Evolutionary conservation across 1,140 invertebrate genomes (phyloP).

Genomic region (Vollenhovia emeryi): DNA sequence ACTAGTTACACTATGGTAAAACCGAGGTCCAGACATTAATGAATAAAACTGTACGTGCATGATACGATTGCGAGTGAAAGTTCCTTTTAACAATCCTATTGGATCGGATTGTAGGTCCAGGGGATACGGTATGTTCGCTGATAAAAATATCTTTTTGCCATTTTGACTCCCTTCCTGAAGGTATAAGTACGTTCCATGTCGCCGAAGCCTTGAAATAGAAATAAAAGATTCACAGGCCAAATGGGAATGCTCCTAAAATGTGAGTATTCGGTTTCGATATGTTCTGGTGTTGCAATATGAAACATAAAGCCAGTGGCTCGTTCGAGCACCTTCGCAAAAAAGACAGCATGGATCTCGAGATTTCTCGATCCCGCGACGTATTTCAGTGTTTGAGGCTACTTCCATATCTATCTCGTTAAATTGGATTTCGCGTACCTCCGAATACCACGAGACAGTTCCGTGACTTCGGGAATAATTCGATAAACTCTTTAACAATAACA

Average conservation of each 20-base stretch:
- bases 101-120: constrained; percentile 5
- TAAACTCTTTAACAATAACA: not conserved
- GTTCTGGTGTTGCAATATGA: constrained; percentile 7
- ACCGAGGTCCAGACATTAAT: too few relatives aligned
- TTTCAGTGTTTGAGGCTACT: not conserved
- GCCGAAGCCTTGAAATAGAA: not conserved
- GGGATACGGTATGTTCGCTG: not conserved
- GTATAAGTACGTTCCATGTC: not conserved
- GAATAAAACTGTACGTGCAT: not conserved
- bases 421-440: not conserved
- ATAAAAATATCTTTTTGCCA: constrained; percentile 20
- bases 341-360: not conserved
- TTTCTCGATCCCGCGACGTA: not conserved
- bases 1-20: too few relatives aligned
- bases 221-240: constrained; percentile 16
- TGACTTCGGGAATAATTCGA: not conserved
- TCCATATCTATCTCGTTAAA: constrained; percentile 16
- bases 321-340: constrained; percentile 1
- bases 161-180: not conserved
- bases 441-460: not conserved
- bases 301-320: constrained; percentile 9
- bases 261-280: constrained; percentile 25
- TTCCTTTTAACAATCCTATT: constrained; percentile 23
- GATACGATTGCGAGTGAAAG: not conserved
- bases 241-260: constrained; percentile 1